phyloP scores from a whole-genome alignment of 2,797 vertebrate species.

The Falco cherrug region DNA sequence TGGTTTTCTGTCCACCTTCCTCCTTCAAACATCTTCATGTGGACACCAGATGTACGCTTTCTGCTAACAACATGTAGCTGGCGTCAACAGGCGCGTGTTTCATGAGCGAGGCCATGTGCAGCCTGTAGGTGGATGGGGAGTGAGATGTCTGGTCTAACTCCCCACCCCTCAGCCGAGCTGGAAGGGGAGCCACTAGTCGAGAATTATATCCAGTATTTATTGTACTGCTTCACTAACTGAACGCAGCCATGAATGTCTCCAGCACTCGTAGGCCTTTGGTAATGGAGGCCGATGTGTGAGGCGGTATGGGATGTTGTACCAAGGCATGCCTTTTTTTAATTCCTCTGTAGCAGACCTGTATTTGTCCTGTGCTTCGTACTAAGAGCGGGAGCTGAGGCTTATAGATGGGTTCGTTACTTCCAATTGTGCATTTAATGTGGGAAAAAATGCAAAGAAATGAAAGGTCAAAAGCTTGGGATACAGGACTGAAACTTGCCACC shows the following conservation, averaged over 20 bases:
- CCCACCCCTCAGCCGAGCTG: neutral
- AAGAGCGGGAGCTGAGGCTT: neutral
- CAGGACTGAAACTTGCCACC: neutral
- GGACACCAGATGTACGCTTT: neutral
- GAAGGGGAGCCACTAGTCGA: neutral
- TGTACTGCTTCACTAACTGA: neutral
- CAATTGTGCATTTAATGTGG: neutral
- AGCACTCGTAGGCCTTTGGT: neutral
- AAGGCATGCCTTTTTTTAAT: neutral
- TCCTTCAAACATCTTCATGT: neutral
- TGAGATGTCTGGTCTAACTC: neutral
- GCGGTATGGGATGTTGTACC: neutral
- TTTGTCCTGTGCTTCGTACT: neutral
- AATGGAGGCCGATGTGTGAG: neutral
- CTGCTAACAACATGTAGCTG: neutral
- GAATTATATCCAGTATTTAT: neutral
- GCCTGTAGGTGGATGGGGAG: neutral
- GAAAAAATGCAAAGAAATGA: neutral
- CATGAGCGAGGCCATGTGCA: neutral
- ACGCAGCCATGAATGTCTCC: neutral
- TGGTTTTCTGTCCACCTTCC: neutral
- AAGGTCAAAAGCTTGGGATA: neutral
- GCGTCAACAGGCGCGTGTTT: neutral
- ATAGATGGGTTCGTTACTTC: neutral
- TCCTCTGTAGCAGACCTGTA: neutral